phyloP scores from a whole-genome alignment of 2,888 invertebrate genomes.

The Eulithis prunata region DNA sequence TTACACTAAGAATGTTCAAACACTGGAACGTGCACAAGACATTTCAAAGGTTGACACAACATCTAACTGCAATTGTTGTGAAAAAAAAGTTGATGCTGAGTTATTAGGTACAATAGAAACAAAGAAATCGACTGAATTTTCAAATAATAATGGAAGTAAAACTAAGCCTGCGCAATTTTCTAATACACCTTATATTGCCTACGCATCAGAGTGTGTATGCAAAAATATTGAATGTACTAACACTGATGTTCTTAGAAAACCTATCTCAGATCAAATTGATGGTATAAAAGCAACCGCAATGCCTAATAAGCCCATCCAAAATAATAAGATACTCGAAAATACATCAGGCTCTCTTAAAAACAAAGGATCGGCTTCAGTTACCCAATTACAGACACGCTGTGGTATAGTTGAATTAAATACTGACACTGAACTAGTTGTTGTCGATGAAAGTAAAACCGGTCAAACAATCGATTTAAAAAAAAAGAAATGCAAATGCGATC shows the following conservation, averaged over 20 bases:
- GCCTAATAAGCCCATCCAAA: constrained; percentile 4
- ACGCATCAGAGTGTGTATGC: constrained; percentile 22
- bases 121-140: constrained; percentile 1
- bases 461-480: background rate
- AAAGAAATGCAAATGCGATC: constrained; percentile 6
- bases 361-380: background rate
- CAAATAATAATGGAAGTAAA: background rate
- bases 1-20: constrained; percentile 7
- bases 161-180: constrained; percentile 9
- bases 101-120: constrained; percentile 13
- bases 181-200: constrained; percentile 28
- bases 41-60: background rate
- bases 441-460: constrained; percentile 1
- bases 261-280: background rate
- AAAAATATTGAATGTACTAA: constrained; percentile 27
- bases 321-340: background rate
- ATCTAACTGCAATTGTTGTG: constrained; percentile 1
- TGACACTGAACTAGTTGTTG: constrained; percentile 5
- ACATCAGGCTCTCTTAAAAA: background rate
- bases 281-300: background rate
- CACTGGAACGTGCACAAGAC: constrained; percentile 5
- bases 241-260: constrained; percentile 6
- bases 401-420: background rate
- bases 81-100: constrained; percentile 12
- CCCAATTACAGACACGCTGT: background rate